These are phyloP conservation scores for Euphysa ruthae DNA, from an alignment of 30 jellyfish, hydroid and myxozoan genomes.

Conservation along the genomic window DNA sequence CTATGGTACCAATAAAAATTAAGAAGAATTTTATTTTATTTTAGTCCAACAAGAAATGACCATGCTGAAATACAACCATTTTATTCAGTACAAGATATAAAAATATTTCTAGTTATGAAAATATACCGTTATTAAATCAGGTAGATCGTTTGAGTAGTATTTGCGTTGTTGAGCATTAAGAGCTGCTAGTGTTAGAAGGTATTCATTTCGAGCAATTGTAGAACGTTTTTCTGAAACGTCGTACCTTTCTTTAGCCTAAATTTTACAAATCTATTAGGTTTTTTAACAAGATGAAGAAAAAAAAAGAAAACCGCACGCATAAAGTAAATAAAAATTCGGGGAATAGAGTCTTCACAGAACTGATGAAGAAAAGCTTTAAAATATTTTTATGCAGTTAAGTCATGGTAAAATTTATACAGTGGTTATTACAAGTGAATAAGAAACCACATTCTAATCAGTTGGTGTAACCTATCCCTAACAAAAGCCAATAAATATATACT, in stretches of 20 bases:
- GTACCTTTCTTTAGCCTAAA: constrained; percentile 46
- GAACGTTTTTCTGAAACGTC: constrained; percentile 58
- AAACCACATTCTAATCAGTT: too few species aligned
- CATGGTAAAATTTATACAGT: too few species aligned
- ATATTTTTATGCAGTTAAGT: too few species aligned
- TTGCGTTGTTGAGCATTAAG: constrained; percentile 73
- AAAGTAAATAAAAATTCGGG: too few species aligned
- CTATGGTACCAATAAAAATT: neutral
- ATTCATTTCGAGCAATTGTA: constrained; percentile 65
- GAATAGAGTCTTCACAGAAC: too few species aligned
- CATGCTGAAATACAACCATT: neutral
- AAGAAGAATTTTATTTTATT: neutral
- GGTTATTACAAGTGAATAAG: too few species aligned
- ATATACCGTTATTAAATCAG: constrained; percentile 78
- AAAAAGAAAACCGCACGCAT: too few species aligned
- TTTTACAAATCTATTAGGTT: too few species aligned
- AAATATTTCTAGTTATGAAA: neutral
- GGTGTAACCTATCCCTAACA: too few species aligned
- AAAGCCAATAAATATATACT: too few species aligned
- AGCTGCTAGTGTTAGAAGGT: constrained; percentile 65
- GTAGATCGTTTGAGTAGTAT: constrained; percentile 70
- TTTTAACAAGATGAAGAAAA: too few species aligned
- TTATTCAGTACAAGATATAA: neutral
- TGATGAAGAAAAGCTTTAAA: too few species aligned
- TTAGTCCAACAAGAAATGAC: neutral